phyloP scores from a whole-genome alignment of 2,113 vertebrate species.

The Phalacrocorax brasilianus region DNA sequence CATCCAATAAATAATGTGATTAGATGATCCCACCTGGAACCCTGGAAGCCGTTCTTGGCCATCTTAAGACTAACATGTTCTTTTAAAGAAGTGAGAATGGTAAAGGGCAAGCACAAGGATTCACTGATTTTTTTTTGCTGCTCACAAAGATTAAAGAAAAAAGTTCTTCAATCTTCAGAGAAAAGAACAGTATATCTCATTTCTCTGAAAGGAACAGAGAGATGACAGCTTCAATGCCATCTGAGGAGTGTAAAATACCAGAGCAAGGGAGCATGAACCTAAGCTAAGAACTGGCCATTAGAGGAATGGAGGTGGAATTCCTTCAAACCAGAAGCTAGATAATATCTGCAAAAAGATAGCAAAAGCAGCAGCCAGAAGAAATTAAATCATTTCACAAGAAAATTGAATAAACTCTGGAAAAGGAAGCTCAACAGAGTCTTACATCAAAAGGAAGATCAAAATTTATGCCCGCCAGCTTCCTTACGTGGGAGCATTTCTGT shows the following conservation, averaged over 20 bases:
- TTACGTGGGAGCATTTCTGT: neutral
- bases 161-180: neutral
- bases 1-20: neutral
- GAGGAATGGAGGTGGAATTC: neutral
- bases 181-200: neutral
- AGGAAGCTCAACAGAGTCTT: neutral
- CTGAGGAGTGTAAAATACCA: neutral
- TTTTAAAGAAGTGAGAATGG: neutral
- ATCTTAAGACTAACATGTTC: neutral
- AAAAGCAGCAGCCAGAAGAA: neutral
- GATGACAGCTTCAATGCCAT: neutral
- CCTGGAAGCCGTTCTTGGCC: neutral
- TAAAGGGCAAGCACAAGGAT: slow-evolving; percentile 1
- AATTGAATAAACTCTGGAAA: neutral
- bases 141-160: slow-evolving; percentile 18
- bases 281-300: neutral
- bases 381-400: neutral
- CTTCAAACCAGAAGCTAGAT: neutral
- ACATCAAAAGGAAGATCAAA: neutral
- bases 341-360: neutral
- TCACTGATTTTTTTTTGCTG: neutral
- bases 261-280: neutral
- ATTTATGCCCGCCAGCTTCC: neutral
- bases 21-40: neutral
- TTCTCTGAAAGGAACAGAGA: neutral